Evolutionary conservation across 2,797 vertebrate species (phyloP), one percentile per base, ranked within the genome.

Genomic region (Protosalanx chinensis): DNA sequence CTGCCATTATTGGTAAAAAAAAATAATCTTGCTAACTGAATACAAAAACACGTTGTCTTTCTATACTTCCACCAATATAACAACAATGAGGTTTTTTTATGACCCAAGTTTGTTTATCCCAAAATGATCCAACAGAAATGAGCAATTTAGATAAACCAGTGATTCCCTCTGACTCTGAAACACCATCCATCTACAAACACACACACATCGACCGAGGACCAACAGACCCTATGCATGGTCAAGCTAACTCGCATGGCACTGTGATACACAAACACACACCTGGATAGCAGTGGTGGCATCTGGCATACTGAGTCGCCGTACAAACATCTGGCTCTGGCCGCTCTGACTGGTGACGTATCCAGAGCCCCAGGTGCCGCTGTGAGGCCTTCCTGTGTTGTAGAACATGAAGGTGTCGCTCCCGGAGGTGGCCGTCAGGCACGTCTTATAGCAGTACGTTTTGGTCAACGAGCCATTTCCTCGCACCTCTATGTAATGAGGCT

Each of bases 351-450:
- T 97, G 87, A 96, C 93, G 86, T 97, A 95, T 82, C 96, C 95
- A 3, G 95, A 90, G 82, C 95, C 88, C 88, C 94, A 93, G 80
- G 95, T 95, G 84, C 95, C 94, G 74, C 93, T 94, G 64, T 95
- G 83, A 4, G 96, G 96, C 63, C 93, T 92, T 81, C 95, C 96
- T 53, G 95, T 97, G 85, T 98, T 97, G 93, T 98, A 98, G 93
- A 98, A 98, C 96, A 98, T 98, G 87, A 98, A 98, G 73, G 96
- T 97, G 87, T 98, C 97, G 76, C 96, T 98, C 92, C 96, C 97
- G 33, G 97, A 98, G 2, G 96, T 97, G 10, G 95, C 94, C 0
- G 97, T 97, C 84, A 98, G 86, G 79, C 96, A 98, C 15, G 96
- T 96, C 88, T 98, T 98, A 87, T 98, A 98, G 91, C 97, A 98